Conservation (phyloP, 2,797 vertebrate species). For the Rallus crepitans region DNA sequence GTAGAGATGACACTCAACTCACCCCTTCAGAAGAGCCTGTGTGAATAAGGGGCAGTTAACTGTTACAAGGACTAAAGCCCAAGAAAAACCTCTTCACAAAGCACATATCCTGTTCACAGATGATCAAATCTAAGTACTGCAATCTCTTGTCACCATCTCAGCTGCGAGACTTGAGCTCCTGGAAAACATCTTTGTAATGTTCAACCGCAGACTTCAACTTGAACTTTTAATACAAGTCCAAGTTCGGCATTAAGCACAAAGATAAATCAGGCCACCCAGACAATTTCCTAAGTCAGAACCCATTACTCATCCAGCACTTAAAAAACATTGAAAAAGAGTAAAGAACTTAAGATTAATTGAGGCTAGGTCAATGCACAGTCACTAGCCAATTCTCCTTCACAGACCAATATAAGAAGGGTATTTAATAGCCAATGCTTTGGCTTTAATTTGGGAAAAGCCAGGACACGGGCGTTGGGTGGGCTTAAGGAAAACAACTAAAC, state of each 20-base stretch:
- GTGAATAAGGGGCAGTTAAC: neutral
- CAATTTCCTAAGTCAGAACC: neutral
- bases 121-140: neutral
- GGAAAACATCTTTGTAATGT: neutral
- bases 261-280: neutral
- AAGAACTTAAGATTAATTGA: neutral
- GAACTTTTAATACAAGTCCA: neutral
- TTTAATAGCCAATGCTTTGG: neutral
- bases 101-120: slow-evolving; percentile 4
- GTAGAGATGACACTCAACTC: neutral
- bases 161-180: neutral
- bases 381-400: neutral
- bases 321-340: neutral
- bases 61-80: neutral
- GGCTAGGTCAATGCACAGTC: neutral
- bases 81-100: slow-evolving; percentile 12
- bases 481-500: neutral
- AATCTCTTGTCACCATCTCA: neutral
- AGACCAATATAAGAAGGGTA: neutral
- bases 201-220: slow-evolving; percentile 5
- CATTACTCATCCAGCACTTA: neutral
- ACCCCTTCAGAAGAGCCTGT: neutral
- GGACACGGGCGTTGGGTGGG: neutral
- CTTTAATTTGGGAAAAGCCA: neutral
- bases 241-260: neutral